Percentiles rank a stretch among this genome's conserved stretches.
phyloP scores from a whole-genome alignment of 2,797 vertebrate genomes.

The Falco columbarius region DNA sequence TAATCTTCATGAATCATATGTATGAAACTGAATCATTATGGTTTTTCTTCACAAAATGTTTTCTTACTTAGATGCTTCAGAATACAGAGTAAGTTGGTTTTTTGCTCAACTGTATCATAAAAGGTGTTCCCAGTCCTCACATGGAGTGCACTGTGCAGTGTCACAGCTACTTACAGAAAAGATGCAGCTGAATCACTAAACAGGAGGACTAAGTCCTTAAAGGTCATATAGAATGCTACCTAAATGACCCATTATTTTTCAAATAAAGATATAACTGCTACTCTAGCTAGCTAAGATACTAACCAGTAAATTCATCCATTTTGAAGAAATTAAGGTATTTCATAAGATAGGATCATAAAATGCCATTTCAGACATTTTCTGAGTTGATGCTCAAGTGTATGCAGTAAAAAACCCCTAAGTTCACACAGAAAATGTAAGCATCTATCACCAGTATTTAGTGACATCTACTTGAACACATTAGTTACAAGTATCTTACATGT shows the following conservation, averaged over 20 bases:
- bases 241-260: background rate
- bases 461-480: background rate
- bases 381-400: background rate
- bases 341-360: background rate
- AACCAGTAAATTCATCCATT: background rate
- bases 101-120: background rate
- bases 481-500: background rate
- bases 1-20: conserved; percentile 4
- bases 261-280: background rate
- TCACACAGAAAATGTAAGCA: background rate
- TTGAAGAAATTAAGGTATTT: background rate
- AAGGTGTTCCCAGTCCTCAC: background rate
- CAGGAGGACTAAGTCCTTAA: background rate
- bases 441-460: background rate
- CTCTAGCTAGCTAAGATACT: background rate
- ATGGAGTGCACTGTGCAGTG: background rate
- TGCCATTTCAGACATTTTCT: background rate
- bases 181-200: background rate
- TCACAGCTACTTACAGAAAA: background rate
- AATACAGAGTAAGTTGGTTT: background rate
- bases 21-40: background rate
- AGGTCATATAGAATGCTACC: background rate
- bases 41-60: background rate
- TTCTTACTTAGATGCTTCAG: background rate
- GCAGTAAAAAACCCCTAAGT: background rate